These are phyloP conservation scores for Odocoileus hemionus DNA, from an alignment of 2,113 vertebrate genomes.

Conservation along the genomic window DNA sequence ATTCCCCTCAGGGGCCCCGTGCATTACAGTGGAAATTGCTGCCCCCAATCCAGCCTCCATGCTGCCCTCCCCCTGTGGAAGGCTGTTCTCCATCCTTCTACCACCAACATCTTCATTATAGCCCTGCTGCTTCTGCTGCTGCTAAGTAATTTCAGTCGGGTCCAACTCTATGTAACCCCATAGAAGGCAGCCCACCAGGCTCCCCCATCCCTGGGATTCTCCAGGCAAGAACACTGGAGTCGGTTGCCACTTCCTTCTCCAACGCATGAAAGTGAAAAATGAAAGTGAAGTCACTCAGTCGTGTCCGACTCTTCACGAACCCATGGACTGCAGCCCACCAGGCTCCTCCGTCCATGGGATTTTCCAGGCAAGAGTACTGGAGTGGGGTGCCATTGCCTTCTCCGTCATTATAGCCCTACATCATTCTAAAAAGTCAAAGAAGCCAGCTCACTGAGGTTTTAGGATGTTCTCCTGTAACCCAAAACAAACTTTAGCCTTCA, in stretches of 20 bases:
- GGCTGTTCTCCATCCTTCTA: neutral
- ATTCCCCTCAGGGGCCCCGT: neutral
- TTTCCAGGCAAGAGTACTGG: too few relatives aligned
- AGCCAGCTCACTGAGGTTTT: neutral
- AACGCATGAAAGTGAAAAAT: too few relatives aligned
- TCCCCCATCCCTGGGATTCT: too few relatives aligned
- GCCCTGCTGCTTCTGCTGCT: neutral
- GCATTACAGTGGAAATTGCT: neutral
- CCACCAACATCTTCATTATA: neutral
- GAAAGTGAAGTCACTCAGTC: too few relatives aligned
- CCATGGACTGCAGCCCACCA: too few relatives aligned
- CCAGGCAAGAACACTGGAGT: too few relatives aligned
- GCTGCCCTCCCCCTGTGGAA: neutral
- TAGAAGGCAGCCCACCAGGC: too few relatives aligned
- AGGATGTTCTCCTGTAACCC: neutral
- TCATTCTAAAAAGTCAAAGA: neutral
- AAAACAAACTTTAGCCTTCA: neutral
- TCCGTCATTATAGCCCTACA: neutral
- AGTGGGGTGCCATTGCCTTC: too few relatives aligned
- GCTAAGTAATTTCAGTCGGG: rapidly evolving
- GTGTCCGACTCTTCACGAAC: too few relatives aligned
- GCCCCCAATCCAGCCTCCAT: neutral
- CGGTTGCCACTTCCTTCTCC: too few relatives aligned
- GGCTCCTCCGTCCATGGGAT: too few relatives aligned
- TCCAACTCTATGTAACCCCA: too few relatives aligned